phyloP scores from a whole-genome alignment of 1,140 invertebrate genomes.

The Macrobrachium rosenbergii region DNA sequence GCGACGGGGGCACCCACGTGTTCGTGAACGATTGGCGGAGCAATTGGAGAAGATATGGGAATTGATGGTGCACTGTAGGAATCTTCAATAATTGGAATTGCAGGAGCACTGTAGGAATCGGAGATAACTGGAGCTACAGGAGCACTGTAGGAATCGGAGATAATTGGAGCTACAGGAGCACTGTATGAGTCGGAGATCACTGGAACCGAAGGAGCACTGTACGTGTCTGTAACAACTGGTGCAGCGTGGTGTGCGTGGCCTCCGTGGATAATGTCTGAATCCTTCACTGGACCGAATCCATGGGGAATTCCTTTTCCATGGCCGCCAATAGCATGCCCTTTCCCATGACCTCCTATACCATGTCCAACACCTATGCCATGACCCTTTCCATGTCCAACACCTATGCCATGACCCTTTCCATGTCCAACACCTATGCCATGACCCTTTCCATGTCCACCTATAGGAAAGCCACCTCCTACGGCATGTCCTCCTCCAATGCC shows the following conservation, averaged over 20 bases:
- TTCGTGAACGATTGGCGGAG: neutral
- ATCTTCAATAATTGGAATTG: neutral
- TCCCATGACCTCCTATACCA: conserved; percentile 8
- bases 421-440: conserved; percentile 25
- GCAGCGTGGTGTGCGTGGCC: no score
- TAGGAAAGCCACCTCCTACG: neutral
- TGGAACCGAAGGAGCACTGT: conserved; percentile 2
- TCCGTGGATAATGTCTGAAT: conserved; percentile 35
- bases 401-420: conserved; percentile 9
- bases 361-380: conserved; percentile 21
- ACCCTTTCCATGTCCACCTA: neutral
- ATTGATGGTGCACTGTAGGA: conserved; percentile 5
- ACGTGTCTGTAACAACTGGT: neutral
- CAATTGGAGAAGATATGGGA: neutral
- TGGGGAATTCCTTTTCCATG: conserved; percentile 47
- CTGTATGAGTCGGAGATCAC: conserved; percentile 3
- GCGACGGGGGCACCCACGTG: neutral
- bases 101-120: conserved; percentile 9
- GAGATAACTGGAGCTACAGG: neutral
- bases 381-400: neutral
- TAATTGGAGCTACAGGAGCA: neutral
- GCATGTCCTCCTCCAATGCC: neutral
- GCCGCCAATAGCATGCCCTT: neutral
- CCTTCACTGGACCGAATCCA: conserved; percentile 59
- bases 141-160: neutral